Percentiles rank a stretch among this genome's conserved stretches.
Evolutionary conservation across 1,140 invertebrate species (phyloP).

Genomic region (Elymnias hypermnestra): DNA sequence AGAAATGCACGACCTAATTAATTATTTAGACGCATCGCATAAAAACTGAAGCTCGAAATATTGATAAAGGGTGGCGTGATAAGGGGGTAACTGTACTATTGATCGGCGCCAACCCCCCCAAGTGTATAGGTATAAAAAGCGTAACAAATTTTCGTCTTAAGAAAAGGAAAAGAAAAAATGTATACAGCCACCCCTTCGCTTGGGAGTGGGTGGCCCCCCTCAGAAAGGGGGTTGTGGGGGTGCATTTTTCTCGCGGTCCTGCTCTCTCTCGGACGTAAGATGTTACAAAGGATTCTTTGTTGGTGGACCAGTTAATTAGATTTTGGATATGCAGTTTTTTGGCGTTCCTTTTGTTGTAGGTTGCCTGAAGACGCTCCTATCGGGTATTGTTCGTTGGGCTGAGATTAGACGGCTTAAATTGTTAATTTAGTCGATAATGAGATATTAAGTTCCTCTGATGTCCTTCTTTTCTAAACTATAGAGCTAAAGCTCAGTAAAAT

Average conservation of each 20-base stretch:
- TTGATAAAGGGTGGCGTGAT: slow-evolving; percentile 67
- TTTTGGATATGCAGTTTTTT: slow-evolving; percentile 56
- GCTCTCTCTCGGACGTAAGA: slow-evolving; percentile 57
- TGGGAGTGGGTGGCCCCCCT: slow-evolving; percentile 29
- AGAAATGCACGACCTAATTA: slow-evolving; percentile 33
- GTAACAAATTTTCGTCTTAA: slow-evolving; percentile 76
- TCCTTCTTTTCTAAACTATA: too few species aligned
- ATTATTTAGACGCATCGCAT: slow-evolving; percentile 55
- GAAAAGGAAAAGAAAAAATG: slow-evolving; percentile 76
- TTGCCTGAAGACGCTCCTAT: slow-evolving; percentile 3
- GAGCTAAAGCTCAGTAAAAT: too few species aligned
- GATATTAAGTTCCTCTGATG: background rate
- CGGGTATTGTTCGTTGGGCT: too few species aligned
- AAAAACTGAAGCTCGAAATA: slow-evolving; percentile 69
- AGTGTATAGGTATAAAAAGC: slow-evolving; percentile 73
- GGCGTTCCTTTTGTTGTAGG: slow-evolving; percentile 18
- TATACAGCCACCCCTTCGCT: slow-evolving; percentile 61
- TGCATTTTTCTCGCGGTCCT: slow-evolving; percentile 59
- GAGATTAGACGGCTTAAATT: background rate
- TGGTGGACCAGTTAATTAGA: slow-evolving; percentile 60
- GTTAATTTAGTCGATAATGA: slow-evolving; percentile 1
- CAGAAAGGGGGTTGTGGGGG: slow-evolving; percentile 27
- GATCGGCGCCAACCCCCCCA: slow-evolving; percentile 52
- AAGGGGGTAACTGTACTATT: slow-evolving; percentile 49
- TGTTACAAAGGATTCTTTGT: slow-evolving; percentile 72